Conservation (phyloP, 1,140 invertebrate genomes). For the Polypedilum pembai region DNA sequence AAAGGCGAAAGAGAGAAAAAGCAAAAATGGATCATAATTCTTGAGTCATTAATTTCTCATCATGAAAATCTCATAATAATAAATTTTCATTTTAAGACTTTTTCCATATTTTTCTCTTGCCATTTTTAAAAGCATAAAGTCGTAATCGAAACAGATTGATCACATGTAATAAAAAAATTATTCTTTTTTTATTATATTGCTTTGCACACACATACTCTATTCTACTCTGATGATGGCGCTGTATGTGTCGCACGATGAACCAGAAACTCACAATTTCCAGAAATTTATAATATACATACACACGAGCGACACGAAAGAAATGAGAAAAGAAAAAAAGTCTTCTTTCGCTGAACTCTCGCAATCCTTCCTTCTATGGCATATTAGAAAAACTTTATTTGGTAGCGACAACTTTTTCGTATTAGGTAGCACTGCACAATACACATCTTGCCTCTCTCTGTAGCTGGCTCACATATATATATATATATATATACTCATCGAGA, state of each 20-base stretch:
- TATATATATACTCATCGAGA: no score
- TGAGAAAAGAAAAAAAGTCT: constrained; percentile 9
- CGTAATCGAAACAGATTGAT: constrained; percentile 17
- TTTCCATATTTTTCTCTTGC: background rate
- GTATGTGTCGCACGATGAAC: constrained; percentile 4
- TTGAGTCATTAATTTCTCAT: constrained; percentile 23
- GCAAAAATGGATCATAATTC: constrained; percentile 27
- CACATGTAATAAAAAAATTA: constrained; percentile 12
- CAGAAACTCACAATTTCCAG: background rate
- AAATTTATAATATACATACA: background rate
- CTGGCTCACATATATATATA: background rate
- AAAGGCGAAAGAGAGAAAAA: background rate
- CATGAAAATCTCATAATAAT: constrained; percentile 18
- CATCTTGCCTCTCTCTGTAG: background rate
- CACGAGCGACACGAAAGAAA: background rate
- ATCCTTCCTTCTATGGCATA: constrained; percentile 15
- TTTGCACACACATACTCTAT: background rate
- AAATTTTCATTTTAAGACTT: constrained; percentile 13
- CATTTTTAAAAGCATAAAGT: background rate
- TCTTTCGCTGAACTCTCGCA: constrained; percentile 17
- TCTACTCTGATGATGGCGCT: no score
- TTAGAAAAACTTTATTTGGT: constrained; percentile 24
- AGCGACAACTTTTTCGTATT: constrained; percentile 27
- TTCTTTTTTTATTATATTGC: background rate
- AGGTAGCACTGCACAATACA: constrained; percentile 23